Conservation (phyloP, 2,113 vertebrate genomes). For the Colossoma macropomum region DNA sequence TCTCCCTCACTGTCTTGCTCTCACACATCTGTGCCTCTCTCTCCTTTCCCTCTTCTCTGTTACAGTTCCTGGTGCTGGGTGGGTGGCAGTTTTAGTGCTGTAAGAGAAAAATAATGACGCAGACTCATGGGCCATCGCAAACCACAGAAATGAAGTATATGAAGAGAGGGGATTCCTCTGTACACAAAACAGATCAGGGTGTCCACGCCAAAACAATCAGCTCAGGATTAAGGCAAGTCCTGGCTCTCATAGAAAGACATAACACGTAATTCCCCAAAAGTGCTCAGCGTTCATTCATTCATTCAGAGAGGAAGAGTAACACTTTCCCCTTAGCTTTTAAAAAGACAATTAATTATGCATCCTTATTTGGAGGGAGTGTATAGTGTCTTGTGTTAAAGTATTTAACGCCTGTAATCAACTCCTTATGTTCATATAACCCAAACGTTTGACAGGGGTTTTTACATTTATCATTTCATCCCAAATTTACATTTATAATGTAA, state of each 20-base stretch:
- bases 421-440: not conserved
- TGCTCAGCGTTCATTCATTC: conserved; percentile 4
- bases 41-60: not conserved
- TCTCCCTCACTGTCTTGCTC: not conserved
- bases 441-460: not conserved
- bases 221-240: conserved; percentile 26
- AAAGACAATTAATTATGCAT: not conserved
- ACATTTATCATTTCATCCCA: too few species aligned
- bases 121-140: conserved; percentile 67
- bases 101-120: conserved; percentile 56
- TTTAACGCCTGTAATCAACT: not conserved
- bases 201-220: conserved; percentile 37
- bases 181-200: conserved; percentile 50
- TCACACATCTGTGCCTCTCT: not conserved
- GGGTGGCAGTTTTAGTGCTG: conserved; percentile 21
- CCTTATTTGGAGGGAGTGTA: not conserved
- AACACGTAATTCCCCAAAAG: conserved; percentile 5
- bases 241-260: not conserved
- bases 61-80: conserved; percentile 27
- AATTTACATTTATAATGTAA: too few species aligned
- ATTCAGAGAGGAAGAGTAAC: not conserved
- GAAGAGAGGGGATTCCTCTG: conserved; percentile 72
- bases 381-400: not conserved
- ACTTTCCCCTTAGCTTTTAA: not conserved
- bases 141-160: conserved; percentile 65